A percentile compares a stretch with the other conserved stretches of the same genome.
Evolutionary conservation across 2,113 vertebrate species (phyloP).

Genomic region (Polypterus bichir): DNA sequence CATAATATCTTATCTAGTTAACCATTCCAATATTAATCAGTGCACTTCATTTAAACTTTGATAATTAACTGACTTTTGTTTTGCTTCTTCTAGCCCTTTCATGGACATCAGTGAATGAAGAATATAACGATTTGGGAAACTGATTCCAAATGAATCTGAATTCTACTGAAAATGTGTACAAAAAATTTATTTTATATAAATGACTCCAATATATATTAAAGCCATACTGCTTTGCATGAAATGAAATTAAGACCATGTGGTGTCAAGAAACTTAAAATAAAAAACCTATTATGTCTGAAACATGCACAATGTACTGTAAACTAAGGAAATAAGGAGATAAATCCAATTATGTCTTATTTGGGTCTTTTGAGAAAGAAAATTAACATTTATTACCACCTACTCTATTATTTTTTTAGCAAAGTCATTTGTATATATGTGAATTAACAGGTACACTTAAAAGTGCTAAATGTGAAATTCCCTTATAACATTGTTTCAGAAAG

Average conservation of each 20-base stretch:
- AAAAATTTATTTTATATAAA: constrained; percentile 46
- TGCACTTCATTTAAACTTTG: background rate
- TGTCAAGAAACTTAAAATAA: constrained; percentile 37
- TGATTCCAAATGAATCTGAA: constrained; percentile 58
- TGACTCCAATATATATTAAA: constrained; percentile 47
- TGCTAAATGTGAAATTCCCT: constrained; percentile 17
- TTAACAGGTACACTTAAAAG: constrained; percentile 10
- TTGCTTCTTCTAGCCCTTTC: constrained; percentile 49
- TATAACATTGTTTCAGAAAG: constrained; percentile 18
- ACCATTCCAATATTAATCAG: no score
- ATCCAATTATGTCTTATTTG: constrained; percentile 14
- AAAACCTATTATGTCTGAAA: constrained; percentile 23
- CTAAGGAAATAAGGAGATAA: constrained; percentile 12
- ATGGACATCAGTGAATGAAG: constrained; percentile 38
- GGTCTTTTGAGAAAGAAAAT: constrained; percentile 4
- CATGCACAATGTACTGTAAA: background rate
- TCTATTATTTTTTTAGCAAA: constrained; percentile 47
- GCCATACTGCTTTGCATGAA: constrained; percentile 53
- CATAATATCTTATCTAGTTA: no score
- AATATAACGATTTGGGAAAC: constrained; percentile 7
- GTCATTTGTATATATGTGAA: constrained; percentile 30
- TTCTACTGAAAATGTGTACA: constrained; percentile 49
- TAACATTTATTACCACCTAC: constrained; percentile 26
- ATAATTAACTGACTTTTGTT: constrained; percentile 3
- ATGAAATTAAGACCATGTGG: constrained; percentile 38